Evolutionary conservation across 2,888 invertebrate genomes (phyloP).

Genomic region (Chouioia cunea): DNA sequence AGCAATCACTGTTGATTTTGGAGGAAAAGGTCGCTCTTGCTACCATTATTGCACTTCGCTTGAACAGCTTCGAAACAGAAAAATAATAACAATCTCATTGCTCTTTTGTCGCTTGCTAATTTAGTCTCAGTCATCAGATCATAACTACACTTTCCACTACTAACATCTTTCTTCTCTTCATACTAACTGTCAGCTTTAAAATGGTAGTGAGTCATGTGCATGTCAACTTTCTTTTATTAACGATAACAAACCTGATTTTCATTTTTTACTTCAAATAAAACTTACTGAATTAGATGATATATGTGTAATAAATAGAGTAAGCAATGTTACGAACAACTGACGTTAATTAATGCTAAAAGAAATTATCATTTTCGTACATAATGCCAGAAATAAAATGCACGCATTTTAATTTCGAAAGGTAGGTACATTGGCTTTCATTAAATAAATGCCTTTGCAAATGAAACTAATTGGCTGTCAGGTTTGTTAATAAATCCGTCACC

Average conservation of each 20-base stretch:
- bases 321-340: conserved; percentile 6
- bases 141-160: conserved; percentile 23
- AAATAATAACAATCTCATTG: conserved; percentile 16
- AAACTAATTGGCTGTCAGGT: conserved; percentile 63
- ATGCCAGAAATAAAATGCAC: conserved; percentile 24
- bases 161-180: conserved; percentile 35
- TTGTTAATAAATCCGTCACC: conserved; percentile 55
- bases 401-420: conserved; percentile 35
- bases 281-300: conserved; percentile 15
- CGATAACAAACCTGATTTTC: conserved; percentile 48
- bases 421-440: conserved; percentile 45
- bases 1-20: conserved; percentile 30
- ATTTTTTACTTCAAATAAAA: conserved; percentile 14
- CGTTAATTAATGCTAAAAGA: background rate
- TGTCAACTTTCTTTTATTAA: conserved; percentile 26
- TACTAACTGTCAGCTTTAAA: conserved; percentile 40
- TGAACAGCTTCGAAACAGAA: conserved; percentile 29
- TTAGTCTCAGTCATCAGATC: conserved; percentile 24
- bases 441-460: conserved; percentile 28
- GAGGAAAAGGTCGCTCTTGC: conserved; percentile 38
- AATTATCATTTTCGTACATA: conserved; percentile 10
- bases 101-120: conserved; percentile 34
- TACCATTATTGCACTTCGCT: conserved; percentile 44
- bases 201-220: conserved; percentile 47
- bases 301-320: conserved; percentile 18